Evolutionary conservation across 1,140 invertebrate species (phyloP).

Genomic region (Drosophila jambulina): DNA sequence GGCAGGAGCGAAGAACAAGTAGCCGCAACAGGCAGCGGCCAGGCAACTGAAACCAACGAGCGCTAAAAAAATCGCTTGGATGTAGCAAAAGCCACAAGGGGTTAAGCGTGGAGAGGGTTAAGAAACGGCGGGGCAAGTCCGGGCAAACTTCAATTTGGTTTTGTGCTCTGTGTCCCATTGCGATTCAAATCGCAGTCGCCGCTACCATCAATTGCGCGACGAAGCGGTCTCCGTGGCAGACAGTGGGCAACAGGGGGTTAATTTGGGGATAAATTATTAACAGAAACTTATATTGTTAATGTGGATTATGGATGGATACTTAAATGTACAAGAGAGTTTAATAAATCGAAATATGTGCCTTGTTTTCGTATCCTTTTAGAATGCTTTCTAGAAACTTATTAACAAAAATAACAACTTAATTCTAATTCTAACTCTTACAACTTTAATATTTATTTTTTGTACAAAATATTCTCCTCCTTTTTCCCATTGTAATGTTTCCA

Average conservation of each 20-base stretch:
- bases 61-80: slow-evolving; percentile 62
- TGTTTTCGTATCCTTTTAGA: no score
- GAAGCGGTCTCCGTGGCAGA: neutral
- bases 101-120: neutral
- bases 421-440: no score
- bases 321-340: no score
- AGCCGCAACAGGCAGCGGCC: slow-evolving; percentile 63
- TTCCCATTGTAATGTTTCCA: neutral
- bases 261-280: neutral
- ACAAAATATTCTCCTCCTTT: neutral
- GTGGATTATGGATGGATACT: neutral
- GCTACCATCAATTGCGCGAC: slow-evolving; percentile 67
- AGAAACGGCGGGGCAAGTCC: slow-evolving; percentile 24
- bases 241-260: slow-evolving; percentile 2
- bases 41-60: slow-evolving; percentile 61
- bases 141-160: slow-evolving; percentile 78
- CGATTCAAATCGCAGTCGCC: slow-evolving; percentile 76
- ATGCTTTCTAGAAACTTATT: no score
- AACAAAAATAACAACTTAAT: no score
- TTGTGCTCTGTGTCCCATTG: slow-evolving; percentile 60
- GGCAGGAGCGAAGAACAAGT: slow-evolving; percentile 32
- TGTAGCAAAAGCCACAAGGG: slow-evolving; percentile 33
- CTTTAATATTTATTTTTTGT: neutral
- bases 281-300: no score
- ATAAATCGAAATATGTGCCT: no score